Evolutionary conservation across 2,888 invertebrate species (phyloP), one percentile per base, ranked within the genome.

Genomic region (Lycocerus yunnanus): DNA sequence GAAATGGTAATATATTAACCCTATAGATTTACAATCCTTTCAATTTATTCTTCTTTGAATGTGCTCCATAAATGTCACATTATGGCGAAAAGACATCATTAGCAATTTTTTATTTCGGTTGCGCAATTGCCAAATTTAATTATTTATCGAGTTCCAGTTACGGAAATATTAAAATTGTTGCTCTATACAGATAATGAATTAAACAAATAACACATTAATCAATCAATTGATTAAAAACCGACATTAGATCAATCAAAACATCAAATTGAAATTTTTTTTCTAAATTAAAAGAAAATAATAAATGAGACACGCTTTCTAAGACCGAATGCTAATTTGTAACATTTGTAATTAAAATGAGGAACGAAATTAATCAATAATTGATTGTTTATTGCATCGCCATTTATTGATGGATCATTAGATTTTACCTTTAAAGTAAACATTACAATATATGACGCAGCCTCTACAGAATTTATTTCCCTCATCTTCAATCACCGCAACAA

Each of bases 401-500:
- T 43, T 43, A 43, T 43, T 43, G 43, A 43, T 6, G n/a, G 43
- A 43, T 43, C 43, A 43, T 43, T n/a, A 43, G 43, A 43, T n/a
- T 21, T 43, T 43, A 43, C 43, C 43, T 43, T 43, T 43, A 43
- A 43, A 43, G 43, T 43, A 43, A 43, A 43, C 43, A 43, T 43
- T n/a, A 43, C n/a, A 43, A 43, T 43, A 43, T 43, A 43, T 43
- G 43, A 43, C 43, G 43, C 43, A 43, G 43, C n/a, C n/a, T 43
- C 43, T 43, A 43, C 43, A 43, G 43, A 43, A 43, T 43, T 43
- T 43, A 43, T 43, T n/a, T 81, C 79, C 80, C 77, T 72, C 77
- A 75, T 79, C 80, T 80, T 79, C 80, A 80, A 78, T 81, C 81
- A 79, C 78, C 73, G 77, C 78, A 77, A 79, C 78, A 75, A 72